Evolutionary conservation across 2,113 vertebrate species (phyloP), one percentile per base, ranked within the genome.

Genomic region (Prunella himalayana): DNA sequence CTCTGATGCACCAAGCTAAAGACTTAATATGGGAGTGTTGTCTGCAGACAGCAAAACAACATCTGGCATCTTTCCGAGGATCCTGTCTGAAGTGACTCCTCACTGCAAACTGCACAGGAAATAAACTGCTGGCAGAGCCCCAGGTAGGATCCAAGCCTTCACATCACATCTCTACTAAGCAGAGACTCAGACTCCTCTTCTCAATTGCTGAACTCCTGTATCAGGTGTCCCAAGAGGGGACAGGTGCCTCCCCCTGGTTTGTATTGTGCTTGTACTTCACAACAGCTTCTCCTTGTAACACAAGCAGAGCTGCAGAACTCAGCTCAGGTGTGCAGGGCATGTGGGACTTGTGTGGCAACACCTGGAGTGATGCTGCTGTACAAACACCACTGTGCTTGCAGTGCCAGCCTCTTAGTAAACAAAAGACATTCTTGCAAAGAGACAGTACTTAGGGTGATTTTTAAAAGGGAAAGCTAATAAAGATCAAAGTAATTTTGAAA

Each of bases 21-120:
- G 65, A 76, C 77, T 86, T 92, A 56, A 91, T 57, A 86, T 27
- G 53, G 35, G 57, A 95, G 33, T 44, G 86, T 8, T 93, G 88
- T 80, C 88, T 90, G 71, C 75, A 90, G 79, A 69, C 45, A 72
- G 86, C 75, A 94, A 80, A 95, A 94, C 82, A 94, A 86, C 82
- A 90, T 35, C 88, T 90, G 94, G 90, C 94, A 86, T 76, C 68
- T n/a, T 90, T 80, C 78, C 0, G 15, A 90, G 94, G 66, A n/a
- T 33, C 59, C 82, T 54, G 15, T 24, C 14, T 59, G 82, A 82
- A 60, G 69, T 2, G 20, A 11, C 75, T 94, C 51, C 82, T 69
- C 28, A 19, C 57, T 6, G 87, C 42, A 75, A 77, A 61, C 51
- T 24, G 78, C 5, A 1, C 17, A 39, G 56, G 63, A 30, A 50